These are phyloP conservation scores for Erythrocercus mccallii DNA, from an alignment of 2,113 vertebrate species.

Conservation along the genomic window DNA sequence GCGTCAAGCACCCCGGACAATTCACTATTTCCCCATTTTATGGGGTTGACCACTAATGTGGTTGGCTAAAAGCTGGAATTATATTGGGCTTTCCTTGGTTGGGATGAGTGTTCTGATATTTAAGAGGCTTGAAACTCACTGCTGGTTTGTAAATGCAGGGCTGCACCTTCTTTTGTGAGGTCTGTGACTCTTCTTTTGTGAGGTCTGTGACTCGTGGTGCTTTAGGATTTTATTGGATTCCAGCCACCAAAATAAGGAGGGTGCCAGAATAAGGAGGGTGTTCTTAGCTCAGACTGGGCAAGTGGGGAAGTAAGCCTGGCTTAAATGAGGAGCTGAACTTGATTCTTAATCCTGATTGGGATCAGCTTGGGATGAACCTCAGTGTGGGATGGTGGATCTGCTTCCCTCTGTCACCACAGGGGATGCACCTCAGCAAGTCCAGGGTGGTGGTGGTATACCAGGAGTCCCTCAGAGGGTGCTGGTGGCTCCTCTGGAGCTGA, in stretches of 20 bases:
- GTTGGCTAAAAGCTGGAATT: background rate
- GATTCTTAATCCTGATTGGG: background rate
- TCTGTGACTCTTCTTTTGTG: background rate
- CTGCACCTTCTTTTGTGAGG: background rate
- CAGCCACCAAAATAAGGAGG: no score
- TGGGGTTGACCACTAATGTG: background rate
- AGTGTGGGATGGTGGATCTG: background rate
- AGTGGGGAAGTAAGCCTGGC: background rate
- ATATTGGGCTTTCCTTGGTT: background rate
- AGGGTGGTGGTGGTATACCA: background rate
- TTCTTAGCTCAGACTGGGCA: background rate
- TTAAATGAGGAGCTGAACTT: background rate
- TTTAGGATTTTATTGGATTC: background rate
- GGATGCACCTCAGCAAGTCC: background rate
- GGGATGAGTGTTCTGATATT: background rate
- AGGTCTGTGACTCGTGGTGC: background rate
- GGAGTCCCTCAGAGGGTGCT: background rate
- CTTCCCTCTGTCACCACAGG: fast-evolving
- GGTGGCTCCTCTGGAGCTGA: background rate
- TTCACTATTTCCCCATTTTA: background rate
- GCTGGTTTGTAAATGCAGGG: background rate
- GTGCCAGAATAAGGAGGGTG: background rate
- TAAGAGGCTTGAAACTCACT: background rate
- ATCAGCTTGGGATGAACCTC: background rate
- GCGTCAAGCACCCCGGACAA: background rate